These are phyloP conservation scores for Drosophila tripunctata DNA, from an alignment of 2,888 invertebrate species.

Conservation along the genomic window DNA sequence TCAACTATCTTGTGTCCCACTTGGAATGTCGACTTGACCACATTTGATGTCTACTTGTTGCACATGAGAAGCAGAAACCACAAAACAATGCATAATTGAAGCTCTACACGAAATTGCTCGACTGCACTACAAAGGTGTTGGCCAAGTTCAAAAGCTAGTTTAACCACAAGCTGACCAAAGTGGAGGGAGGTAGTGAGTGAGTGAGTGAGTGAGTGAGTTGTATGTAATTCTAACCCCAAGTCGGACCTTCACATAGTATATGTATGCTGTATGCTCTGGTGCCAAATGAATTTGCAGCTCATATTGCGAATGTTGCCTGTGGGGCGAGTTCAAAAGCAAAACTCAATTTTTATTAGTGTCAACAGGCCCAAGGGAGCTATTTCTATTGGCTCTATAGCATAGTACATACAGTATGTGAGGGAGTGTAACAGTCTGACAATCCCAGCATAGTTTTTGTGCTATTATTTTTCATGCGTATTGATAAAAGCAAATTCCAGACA, in stretches of 20 bases:
- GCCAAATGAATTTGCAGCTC: slow-evolving; percentile 54
- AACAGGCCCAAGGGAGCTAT: slow-evolving; percentile 50
- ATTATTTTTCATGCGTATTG: slow-evolving; percentile 50
- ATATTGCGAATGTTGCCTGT: slow-evolving; percentile 41
- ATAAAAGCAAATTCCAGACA: slow-evolving; percentile 42
- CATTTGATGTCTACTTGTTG: slow-evolving; percentile 43
- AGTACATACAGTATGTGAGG: background rate
- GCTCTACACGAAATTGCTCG: slow-evolving; percentile 16
- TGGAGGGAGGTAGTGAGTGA: background rate
- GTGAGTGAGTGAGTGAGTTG: background rate
- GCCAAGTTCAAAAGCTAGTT: slow-evolving; percentile 11
- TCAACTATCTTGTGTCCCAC: background rate
- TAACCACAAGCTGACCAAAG: slow-evolving; percentile 15
- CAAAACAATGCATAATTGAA: slow-evolving; percentile 14
- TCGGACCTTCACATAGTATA: slow-evolving; percentile 21
- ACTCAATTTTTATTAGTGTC: slow-evolving; percentile 59
- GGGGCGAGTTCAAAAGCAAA: slow-evolving; percentile 29
- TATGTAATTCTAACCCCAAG: slow-evolving; percentile 6
- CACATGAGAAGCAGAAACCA: slow-evolving; percentile 17
- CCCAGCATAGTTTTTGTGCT: slow-evolving; percentile 53
- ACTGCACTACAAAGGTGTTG: slow-evolving; percentile 24
- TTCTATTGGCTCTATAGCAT: slow-evolving; percentile 36
- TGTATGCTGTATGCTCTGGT: slow-evolving; percentile 29
- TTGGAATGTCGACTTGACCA: slow-evolving; percentile 16
- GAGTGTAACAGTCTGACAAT: slow-evolving; percentile 31